Base-by-base conservation (phyloP, 2,113 vertebrate species). In the Gambusia affinis region DNA sequence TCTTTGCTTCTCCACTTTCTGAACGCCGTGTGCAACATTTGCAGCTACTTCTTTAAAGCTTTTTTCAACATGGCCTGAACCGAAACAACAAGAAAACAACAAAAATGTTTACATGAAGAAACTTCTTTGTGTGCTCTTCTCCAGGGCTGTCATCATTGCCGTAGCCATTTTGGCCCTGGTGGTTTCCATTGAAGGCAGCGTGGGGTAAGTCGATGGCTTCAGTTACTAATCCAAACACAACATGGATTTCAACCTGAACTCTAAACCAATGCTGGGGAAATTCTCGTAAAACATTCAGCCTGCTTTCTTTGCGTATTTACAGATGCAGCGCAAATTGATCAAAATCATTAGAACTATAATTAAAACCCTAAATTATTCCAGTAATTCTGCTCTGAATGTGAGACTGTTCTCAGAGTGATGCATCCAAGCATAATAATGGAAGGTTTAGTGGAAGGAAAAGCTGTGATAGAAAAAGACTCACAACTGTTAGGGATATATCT, bases 171-270 rank as follows among this genome's bases (percentile, higher is more conserved):
- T 93, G 81, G 65, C 81, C 65, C 33, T 93, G 11, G 29, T 81
- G 80, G 65, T 77, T 57, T 66, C 85, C 39, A 80, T 87, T 70
- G 82, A 91, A 76, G 85, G 75, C 30, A 86, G 87, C 11, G 85
- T 95, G 39, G 91, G 94, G 94, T 94, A 78, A 93, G 92, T 80
- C 3, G 2, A 24, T 33, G 12, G 3, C 3, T 33, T 62, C 39
- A 4, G 62, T 11, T 31, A 3, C 11, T 8, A 57, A n/a, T 8
- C 7, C 51, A 24, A 14, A 44, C 12, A 17, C 14, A 4, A 44
- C 12, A 17, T 47, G 0, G 44, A 47, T 57, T n/a, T 57, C 51
- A 24, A n/a, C 8, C 24, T n/a, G 6, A 57, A 57, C 24, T 57
- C 10, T n/a, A 3, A 57, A 57, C 3, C 7, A 57, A 57, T 2